These are phyloP conservation scores for Carpatolechia fugitivella DNA, from an alignment of 2,888 invertebrate species.

Conservation along the genomic window DNA sequence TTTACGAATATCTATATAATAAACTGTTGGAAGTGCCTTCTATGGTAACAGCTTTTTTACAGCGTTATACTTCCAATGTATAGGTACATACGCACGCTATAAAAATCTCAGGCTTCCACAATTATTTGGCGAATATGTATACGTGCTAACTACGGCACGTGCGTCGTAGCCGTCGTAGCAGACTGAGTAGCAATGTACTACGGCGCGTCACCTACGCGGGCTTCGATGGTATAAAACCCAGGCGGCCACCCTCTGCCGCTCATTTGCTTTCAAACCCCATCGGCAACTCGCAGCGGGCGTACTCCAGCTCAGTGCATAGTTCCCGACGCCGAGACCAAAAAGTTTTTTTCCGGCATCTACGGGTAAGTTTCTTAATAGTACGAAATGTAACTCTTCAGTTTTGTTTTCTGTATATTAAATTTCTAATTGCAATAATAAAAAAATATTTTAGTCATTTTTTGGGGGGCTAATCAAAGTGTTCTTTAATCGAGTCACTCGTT, in stretches of 20 bases:
- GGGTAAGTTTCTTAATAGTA: neutral
- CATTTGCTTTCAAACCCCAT: slow-evolving; percentile 63
- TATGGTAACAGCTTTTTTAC: neutral
- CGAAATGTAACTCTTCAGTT: no score
- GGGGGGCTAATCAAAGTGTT: no score
- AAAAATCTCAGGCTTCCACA: neutral
- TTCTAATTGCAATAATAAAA: no score
- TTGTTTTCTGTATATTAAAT: no score
- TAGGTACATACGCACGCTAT: neutral
- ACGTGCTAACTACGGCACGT: slow-evolving; percentile 11
- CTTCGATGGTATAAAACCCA: slow-evolving; percentile 59
- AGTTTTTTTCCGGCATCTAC: neutral
- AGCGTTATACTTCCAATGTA: neutral
- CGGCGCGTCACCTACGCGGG: slow-evolving; percentile 45
- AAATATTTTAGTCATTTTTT: no score
- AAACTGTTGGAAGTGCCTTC: neutral
- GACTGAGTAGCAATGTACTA: slow-evolving; percentile 16
- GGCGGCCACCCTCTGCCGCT: slow-evolving; percentile 46
- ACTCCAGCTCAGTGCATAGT: neutral
- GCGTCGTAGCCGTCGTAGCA: slow-evolving; percentile 26
- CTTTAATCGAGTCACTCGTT: no score
- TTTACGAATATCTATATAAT: no score
- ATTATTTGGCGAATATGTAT: neutral
- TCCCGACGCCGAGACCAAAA: neutral
- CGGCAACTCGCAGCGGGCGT: slow-evolving; percentile 27